Base-by-base conservation (phyloP, 2,888 invertebrate species). In the Lasioglossum pauxillum region DNA sequence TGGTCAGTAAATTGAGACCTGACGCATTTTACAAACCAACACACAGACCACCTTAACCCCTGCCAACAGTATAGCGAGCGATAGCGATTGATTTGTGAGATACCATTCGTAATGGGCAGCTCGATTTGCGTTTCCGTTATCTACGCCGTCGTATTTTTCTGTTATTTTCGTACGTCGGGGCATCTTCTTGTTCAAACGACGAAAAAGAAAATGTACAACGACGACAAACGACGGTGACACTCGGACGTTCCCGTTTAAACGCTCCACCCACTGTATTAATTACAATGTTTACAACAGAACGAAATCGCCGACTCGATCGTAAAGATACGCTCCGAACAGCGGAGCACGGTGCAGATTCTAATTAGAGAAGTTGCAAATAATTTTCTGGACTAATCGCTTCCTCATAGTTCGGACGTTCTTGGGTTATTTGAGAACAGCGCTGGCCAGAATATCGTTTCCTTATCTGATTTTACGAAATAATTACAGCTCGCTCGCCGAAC, bases 331-430 rank as follows among this genome's bases (percentile, higher is more conserved):
- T 0, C n/a, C n/a, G 8, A 44, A n/a, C 23, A 14, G 4, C 41
- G 2, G 16, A 7, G 44, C n/a, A 7, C 44, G 38, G 2, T 12
- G 41, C 14, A 5, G 41, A 44, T 14, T 41, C 12, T n/a, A 41
- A 71, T 71, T n/a, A 14, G 14, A 14, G n/a, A n/a, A n/a, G 53
- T 57, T 57, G 38, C 35, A 75, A 75, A 57, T 49, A 27, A 75
- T 38, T 57, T 53, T 57, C 38, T 5, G 27, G 16, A n/a, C 57
- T 53, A n/a, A 38, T 57, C 53, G 14, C 16, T 10, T 27, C 16
- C 1, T n/a, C 38, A 41, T 27, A 27, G 27, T n/a, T 10, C 19
- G 12, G n/a, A 35, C 64, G n/a, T 60, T 46, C 2, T 0, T 4
- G 64, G 57, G 27, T 23, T 16, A 72, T 38, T 72, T 49, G n/a